A percentile compares a stretch with the other conserved stretches of the same genome.
Conservation (phyloP, 2,113 vertebrate genomes). For the Condylura cristata region DNA sequence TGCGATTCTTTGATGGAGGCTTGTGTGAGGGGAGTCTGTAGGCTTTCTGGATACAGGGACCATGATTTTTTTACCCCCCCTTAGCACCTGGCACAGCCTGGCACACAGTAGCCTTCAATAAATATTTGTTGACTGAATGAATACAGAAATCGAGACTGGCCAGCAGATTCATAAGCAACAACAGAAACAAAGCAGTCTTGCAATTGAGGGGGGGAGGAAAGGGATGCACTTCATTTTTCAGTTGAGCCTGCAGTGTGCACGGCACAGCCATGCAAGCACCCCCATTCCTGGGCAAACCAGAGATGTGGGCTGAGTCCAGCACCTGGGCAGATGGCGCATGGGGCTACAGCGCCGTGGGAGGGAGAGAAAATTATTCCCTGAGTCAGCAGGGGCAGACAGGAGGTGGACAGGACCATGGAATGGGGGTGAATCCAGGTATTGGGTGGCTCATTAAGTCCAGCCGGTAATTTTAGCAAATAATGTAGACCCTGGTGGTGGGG, state of each 20-base stretch:
- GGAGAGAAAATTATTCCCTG: neutral
- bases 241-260: neutral
- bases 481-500: neutral
- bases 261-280: too few relatives aligned
- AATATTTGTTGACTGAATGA: neutral
- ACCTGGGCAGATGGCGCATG: neutral
- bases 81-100: neutral
- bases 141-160: neutral
- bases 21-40: neutral
- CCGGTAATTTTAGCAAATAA: neutral
- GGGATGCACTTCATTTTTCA: neutral
- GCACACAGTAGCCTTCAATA: neutral
- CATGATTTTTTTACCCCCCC: neutral
- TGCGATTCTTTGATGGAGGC: neutral
- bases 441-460: neutral
- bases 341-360: neutral
- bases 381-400: neutral
- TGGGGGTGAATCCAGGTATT: neutral
- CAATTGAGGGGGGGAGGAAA: neutral
- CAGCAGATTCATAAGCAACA: neutral
- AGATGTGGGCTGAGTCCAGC: neutral
- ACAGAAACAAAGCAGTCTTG: neutral
- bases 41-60: neutral
- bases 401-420: neutral
- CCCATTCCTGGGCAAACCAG: neutral